phyloP scores from a whole-genome alignment of 2,888 invertebrate species.

The Aphelenchoides bicaudatus region DNA sequence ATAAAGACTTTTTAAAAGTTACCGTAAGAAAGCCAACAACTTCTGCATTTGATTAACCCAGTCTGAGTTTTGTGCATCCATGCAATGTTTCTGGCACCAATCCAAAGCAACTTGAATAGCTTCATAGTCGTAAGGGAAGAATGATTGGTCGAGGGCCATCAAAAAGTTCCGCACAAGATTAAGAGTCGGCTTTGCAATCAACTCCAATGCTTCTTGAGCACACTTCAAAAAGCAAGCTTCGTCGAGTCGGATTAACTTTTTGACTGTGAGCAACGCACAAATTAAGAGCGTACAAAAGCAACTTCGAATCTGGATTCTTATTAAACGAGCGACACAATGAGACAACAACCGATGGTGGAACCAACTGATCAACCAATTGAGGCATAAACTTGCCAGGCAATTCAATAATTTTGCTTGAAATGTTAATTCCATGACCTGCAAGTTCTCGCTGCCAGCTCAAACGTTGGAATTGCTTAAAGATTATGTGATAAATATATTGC shows the following conservation, averaged over 20 bases:
- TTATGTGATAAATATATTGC: too few species aligned
- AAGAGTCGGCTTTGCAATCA: neutral
- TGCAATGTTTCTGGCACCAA: neutral
- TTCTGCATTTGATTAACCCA: constrained; percentile 2
- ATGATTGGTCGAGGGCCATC: neutral
- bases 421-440: neutral
- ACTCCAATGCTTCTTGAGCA: neutral
- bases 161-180: neutral
- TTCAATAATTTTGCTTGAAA: constrained; percentile 9
- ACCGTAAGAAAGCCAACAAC: constrained; percentile 5
- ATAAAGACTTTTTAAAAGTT: too few species aligned
- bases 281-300: neutral
- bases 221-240: neutral
- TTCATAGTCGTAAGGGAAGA: constrained; percentile 7
- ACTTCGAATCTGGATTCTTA: neutral
- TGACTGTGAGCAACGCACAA: neutral
- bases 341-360: constrained; percentile 2
- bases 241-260: neutral
- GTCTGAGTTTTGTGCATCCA: neutral
- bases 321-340: constrained; percentile 8
- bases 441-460: constrained; percentile 8
- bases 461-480: neutral
- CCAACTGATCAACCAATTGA: neutral
- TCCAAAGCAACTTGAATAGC: constrained; percentile 3
- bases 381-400: neutral